Conservation (phyloP, 2,888 invertebrate genomes). For the Apodemia zela region DNA sequence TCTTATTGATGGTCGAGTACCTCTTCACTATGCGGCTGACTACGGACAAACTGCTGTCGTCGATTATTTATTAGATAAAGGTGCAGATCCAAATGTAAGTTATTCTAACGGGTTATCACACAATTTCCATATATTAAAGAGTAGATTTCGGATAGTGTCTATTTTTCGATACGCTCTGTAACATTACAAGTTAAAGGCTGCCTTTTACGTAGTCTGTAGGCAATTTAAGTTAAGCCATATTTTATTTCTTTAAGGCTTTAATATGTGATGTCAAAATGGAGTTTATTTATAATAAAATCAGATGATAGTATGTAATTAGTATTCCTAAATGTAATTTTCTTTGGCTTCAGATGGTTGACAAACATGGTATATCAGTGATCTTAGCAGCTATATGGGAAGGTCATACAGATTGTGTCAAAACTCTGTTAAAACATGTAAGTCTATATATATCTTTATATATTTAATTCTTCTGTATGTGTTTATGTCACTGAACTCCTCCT, state of each 20-base stretch:
- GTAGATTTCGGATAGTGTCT: not conserved
- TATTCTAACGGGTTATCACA: constrained; percentile 6
- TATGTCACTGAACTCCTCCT: no score
- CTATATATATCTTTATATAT: no score
- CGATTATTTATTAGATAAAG: constrained; percentile 91
- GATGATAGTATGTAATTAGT: not conserved
- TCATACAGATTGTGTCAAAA: constrained; percentile 93
- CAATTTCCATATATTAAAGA: not conserved
- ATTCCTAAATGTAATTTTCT: not conserved
- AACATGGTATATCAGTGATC: constrained; percentile 96
- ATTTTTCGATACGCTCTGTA: not conserved
- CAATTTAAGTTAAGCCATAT: not conserved
- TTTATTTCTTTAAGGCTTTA: no score
- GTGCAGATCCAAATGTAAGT: constrained; percentile 94
- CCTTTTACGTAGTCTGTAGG: not conserved
- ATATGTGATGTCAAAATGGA: no score
- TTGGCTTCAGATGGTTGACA: constrained; percentile 89
- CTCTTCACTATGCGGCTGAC: constrained; percentile 96
- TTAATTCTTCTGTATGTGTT: no score
- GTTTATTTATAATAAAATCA: not conserved
- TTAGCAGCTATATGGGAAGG: constrained; percentile 98
- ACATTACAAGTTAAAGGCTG: not conserved
- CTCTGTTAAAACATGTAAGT: constrained; percentile 91
- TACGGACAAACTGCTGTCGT: constrained; percentile 96
- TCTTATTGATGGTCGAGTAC: constrained; percentile 92